Evolutionary conservation across 2,113 vertebrate species (phyloP), one percentile per base, ranked within the genome.

Genomic region (Candoia aspera): DNA sequence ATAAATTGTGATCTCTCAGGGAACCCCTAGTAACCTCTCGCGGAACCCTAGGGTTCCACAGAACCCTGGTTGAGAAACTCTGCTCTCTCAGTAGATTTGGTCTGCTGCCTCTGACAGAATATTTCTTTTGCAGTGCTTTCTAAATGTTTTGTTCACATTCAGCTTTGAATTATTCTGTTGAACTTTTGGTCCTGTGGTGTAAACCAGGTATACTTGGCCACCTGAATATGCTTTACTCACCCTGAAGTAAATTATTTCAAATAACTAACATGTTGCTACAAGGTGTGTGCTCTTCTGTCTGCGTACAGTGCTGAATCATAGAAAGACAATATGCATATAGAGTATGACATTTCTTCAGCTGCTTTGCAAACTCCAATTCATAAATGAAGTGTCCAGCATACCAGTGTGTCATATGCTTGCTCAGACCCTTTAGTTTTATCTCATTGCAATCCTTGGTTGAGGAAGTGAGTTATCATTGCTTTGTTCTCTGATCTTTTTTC

Each of bases 401-500:
- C 46, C 5, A 86, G 59, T 42, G 21, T 6, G 24, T 53, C n/a
- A 37, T 26, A 79, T 49, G 24, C 57, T 90, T 42, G 17, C 11
- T 84, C 55, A 59, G 46, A 9, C 26, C 0, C 4, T 46, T 60
- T 29, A 53, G 12, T 49, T 15, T 83, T 58, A 13, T 57, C 23
- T 15, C 17, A 0, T 26, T 6, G 1, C 6, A 2, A 29, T 55
- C 17, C 46, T 64, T 91, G 84, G 42, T 8, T 64, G 2, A 29
- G 29, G 29, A 85, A 53, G 21, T 58, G 73, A n/a, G 60, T 49
- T 84, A 29, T 29, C 62, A 6, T 54, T n/a, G 42, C 21, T 90
- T 46, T 90, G 84, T 94, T 94, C 86, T 57, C 12, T 46, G 13
- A 49, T 4, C 24, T 58, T 57, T 15, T 73, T 68, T 79, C 33